These are phyloP conservation scores for Hetaerina americana DNA, from an alignment of 1,140 invertebrate species.

Conservation along the genomic window DNA sequence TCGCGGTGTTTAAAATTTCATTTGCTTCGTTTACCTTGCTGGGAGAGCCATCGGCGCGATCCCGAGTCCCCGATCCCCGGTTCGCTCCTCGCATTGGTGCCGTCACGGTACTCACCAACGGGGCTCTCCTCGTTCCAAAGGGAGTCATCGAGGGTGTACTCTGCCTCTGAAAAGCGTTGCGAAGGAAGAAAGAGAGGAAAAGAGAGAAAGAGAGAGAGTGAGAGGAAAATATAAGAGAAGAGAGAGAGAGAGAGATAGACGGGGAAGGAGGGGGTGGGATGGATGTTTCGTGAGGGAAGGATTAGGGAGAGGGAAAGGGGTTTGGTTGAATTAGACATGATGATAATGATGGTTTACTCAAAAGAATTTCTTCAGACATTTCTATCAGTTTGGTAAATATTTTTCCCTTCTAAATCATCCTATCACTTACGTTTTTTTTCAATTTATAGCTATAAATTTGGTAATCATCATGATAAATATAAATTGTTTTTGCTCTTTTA, in stretches of 20 bases:
- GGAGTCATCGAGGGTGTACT: constrained; percentile 80
- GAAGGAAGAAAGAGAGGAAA: neutral
- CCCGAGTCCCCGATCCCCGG: neutral
- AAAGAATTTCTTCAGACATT: too few species aligned
- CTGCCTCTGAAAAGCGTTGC: constrained; percentile 57
- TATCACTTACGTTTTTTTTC: too few species aligned
- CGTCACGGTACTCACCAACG: neutral
- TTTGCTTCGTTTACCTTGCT: neutral
- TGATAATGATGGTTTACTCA: neutral
- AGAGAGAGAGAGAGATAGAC: neutral
- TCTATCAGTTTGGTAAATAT: too few species aligned
- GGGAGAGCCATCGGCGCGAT: neutral
- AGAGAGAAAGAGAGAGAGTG: neutral
- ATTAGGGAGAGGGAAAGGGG: neutral
- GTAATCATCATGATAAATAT: too few species aligned
- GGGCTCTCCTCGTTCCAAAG: constrained; percentile 83
- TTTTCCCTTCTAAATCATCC: too few species aligned
- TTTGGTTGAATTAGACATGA: neutral
- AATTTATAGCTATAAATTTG: too few species aligned
- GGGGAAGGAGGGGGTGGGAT: neutral
- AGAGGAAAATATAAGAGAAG: neutral
- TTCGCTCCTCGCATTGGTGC: neutral
- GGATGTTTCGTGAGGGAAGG: too few species aligned
- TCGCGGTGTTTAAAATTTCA: too few species aligned
- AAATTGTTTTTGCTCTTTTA: too few species aligned